Conservation (phyloP, 2,113 vertebrate genomes). For the Salvelinus fontinalis region DNA sequence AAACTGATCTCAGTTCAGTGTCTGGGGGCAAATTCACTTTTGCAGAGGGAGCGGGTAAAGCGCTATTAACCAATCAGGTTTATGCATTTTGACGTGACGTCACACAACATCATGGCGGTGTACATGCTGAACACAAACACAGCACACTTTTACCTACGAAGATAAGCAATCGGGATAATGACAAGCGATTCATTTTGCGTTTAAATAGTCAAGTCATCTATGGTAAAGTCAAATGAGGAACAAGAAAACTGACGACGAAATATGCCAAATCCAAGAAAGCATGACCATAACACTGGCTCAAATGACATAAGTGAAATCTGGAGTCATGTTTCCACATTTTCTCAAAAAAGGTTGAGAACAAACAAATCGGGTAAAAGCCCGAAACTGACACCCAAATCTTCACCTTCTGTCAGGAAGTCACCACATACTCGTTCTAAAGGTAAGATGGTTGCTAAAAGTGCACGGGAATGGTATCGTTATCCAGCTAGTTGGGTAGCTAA, state of each 20-base stretch:
- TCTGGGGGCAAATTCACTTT: background rate
- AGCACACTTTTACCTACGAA: background rate
- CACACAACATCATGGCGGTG: slow-evolving; percentile 49
- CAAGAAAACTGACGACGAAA: background rate
- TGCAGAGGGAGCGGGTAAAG: background rate
- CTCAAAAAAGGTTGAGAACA: slow-evolving; percentile 19
- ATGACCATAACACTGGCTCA: background rate
- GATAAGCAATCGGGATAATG: background rate
- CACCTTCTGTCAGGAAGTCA: background rate
- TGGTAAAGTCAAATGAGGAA: too few species aligned
- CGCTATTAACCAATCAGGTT: slow-evolving; percentile 22
- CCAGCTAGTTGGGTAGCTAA: too few species aligned
- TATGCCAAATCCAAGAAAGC: slow-evolving; percentile 47
- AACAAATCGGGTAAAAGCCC: slow-evolving; percentile 11
- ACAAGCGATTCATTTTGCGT: background rate
- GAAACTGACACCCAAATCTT: slow-evolving; percentile 21
- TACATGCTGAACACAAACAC: background rate
- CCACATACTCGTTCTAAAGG: slow-evolving; percentile 38
- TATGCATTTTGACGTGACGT: slow-evolving; percentile 55
- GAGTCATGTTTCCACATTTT: slow-evolving; percentile 33
- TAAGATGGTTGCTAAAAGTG: slow-evolving; percentile 28
- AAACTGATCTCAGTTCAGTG: background rate
- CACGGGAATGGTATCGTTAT: too few species aligned
- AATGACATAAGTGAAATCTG: slow-evolving; percentile 41
- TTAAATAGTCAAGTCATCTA: background rate